Base-by-base conservation (phyloP, 2,888 invertebrate genomes). In the Campopleginae sp. region DNA sequence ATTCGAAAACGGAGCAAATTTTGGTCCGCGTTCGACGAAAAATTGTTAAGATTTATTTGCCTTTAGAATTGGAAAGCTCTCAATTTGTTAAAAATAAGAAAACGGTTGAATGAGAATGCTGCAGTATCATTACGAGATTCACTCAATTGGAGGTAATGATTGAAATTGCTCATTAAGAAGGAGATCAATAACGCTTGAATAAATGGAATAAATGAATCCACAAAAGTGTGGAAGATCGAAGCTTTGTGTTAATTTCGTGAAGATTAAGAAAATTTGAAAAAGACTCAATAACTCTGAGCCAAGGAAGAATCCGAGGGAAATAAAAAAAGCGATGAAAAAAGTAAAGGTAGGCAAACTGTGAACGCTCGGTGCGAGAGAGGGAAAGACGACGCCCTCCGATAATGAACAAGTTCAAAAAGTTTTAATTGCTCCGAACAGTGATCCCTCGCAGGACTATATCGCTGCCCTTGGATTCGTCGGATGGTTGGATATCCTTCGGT, bases 401-500 rank as follows among this genome's bases (percentile, higher is more conserved):
- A 87, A 85, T 85, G 84, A 87, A 86, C 86, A 80, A 87, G 88
- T 88, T 88, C 82, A 79, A 79, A 86, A 91, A 91, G 88, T 91
- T 91, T 91, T 91, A 91, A 91, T 91, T 90, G 89, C 89, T 88
- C 86, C 58, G 19, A 86, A 87, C 88, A 87, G 81, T 84, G 85
- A 86, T 82, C 82, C 85, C 80, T 72, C 77, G 66, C 72, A 65
- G 66, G 75, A 61, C 66, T 61, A 76, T 61, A 76, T 38, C 61
- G 63, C 31, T 63, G 68, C 14, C 10, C n/a, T 44, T 38, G n/a
- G 12, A 33, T 27, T n/a, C 51, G 19, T 44, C n/a, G 14, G 65
- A 51, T 54, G 72, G 72, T 82, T 78, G 33, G 75, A 63, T 65
- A 71, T 66, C 46, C 46, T 48, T 58, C 54, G 66, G 79, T 58